Base-by-base conservation (phyloP, 1,140 invertebrate species). In the Ips typographus region DNA sequence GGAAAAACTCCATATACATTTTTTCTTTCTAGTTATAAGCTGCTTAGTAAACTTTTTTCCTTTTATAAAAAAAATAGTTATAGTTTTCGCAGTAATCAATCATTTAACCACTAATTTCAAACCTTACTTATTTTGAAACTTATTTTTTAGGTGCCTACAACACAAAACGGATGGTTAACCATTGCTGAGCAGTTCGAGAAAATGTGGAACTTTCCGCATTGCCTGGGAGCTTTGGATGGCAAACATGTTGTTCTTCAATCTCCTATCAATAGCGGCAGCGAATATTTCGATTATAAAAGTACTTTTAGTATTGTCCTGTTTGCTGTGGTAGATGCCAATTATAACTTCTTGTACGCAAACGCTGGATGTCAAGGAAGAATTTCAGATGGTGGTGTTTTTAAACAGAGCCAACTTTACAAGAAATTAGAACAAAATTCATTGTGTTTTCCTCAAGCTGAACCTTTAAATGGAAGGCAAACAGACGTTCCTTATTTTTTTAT, bases 251-350 rank as follows among this genome's bases (percentile, higher is more conserved):
- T 62, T 37, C 67, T 80, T 53, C 57, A 71, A 65, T 37, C n/a
- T n/a, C 79, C 79, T 6, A 39, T 42, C 22, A 8, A 72, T 37
- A 72, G 59, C 62, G 82, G 83, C 22, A 68, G 74, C 37, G 53
- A 73, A 22, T 85, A 72, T 77, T 80, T 75, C 49, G 84, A 84
- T 71, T 83, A 83, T 57, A 84, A 84, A 64, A 53, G 70, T 3
- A 79, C 63, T 42, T 82, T 78, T 65, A 81, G 79, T 52, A 77
- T 83, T 38, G 81, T 84, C 40, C 66, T 84, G 8, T 72, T 84
- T 49, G 82, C 75, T 3, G 39, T 81, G 4, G 74, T 74, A 6
- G 80, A 83, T 75, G 77, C 77, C 2, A 62, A 82, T 55, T 83
- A 82, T 70, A 73, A 76, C 59, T 82, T 83, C 67, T 61, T 74